Percentiles rank a stretch among this genome's conserved stretches.
These are phyloP conservation scores for Phenganax marumi DNA, from an alignment of 92 coral and sea anemone species.

Conservation along the genomic window DNA sequence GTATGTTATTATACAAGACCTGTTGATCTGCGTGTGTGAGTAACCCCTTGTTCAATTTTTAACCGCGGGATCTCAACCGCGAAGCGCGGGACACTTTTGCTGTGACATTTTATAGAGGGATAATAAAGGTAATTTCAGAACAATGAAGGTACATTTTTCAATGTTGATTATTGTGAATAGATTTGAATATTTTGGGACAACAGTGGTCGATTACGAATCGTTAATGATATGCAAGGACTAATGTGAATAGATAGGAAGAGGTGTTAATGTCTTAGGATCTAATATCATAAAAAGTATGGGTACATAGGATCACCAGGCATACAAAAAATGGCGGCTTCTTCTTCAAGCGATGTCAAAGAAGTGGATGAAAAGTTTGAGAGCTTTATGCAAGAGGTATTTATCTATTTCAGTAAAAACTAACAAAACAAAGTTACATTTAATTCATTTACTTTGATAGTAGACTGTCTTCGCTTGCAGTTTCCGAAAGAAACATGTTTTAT, in stretches of 20 bases:
- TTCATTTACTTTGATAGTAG: neutral
- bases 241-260: neutral
- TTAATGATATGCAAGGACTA: neutral
- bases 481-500: too few relatives aligned
- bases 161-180: neutral
- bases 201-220: neutral
- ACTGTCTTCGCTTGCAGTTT: too few relatives aligned
- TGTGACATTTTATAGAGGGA: constrained; percentile 28
- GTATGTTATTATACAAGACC: constrained; percentile 7
- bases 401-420: neutral
- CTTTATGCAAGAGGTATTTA: constrained; percentile 78
- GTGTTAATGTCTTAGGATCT: neutral
- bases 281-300: neutral
- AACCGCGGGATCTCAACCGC: constrained; percentile 39
- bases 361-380: constrained; percentile 65
- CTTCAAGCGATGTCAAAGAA: constrained; percentile 40
- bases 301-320: neutral
- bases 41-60: constrained; percentile 35
- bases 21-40: constrained; percentile 1
- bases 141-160: constrained; percentile 43
- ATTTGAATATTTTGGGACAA: neutral
- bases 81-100: constrained; percentile 42
- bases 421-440: neutral
- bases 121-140: constrained; percentile 54
- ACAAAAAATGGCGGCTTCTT: constrained; percentile 80